Percentiles rank a stretch among this genome's conserved stretches.
phyloP scores from a whole-genome alignment of 2,888 invertebrate species.

The Drosophila nr. perissopoda region DNA sequence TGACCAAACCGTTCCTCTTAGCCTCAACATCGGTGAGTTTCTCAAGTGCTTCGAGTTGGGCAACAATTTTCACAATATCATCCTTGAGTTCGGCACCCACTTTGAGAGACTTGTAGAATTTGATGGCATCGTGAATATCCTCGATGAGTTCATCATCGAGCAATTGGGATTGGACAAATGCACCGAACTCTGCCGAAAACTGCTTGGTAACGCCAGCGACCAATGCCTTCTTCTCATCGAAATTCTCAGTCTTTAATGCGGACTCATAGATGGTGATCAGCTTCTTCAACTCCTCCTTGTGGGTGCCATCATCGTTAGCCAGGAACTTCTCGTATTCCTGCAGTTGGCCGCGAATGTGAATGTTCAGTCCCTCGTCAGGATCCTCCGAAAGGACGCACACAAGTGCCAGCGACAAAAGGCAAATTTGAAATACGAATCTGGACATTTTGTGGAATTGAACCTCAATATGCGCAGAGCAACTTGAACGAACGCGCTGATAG shows the following conservation, averaged over 20 bases:
- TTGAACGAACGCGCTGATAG: constrained; percentile 41
- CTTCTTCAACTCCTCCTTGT: constrained; percentile 67
- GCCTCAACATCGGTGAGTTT: constrained; percentile 58
- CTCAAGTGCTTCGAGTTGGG: constrained; percentile 54
- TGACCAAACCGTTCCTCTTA: constrained; percentile 59
- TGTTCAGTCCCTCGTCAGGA: constrained; percentile 65
- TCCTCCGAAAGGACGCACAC: constrained; percentile 52
- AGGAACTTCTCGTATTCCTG: constrained; percentile 61
- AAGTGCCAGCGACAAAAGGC: constrained; percentile 57
- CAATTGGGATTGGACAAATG: constrained; percentile 58
- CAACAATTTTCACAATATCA: constrained; percentile 62
- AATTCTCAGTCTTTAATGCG: constrained; percentile 62
- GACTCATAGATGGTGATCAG: constrained; percentile 67
- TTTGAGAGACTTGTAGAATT: constrained; percentile 61
- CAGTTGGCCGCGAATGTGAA: constrained; percentile 69
- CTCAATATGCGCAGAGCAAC: constrained; percentile 34
- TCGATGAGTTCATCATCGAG: constrained; percentile 61
- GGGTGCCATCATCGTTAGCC: constrained; percentile 57
- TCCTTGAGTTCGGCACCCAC: constrained; percentile 38
- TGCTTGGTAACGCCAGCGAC: constrained; percentile 52
- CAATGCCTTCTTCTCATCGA: constrained; percentile 62
- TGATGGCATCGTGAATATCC: constrained; percentile 60
- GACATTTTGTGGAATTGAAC: constrained; percentile 52
- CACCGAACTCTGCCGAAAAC: constrained; percentile 70
- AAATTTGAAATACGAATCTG: constrained; percentile 59